Conservation (phyloP, 1,140 invertebrate genomes). For the Epicauta chinensis region DNA sequence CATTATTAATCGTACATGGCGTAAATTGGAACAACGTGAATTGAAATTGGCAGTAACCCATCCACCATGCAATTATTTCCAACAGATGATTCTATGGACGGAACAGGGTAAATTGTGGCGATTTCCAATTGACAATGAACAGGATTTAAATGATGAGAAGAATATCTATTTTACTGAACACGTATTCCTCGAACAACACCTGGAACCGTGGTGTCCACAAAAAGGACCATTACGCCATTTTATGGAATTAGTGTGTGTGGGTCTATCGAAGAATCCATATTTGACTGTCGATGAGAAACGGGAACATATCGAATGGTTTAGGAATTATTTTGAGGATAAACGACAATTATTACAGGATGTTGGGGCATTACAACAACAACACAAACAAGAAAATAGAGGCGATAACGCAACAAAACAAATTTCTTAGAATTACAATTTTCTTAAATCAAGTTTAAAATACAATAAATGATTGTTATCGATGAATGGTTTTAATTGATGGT, state of each 20-base stretch:
- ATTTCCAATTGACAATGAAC: conserved; percentile 97
- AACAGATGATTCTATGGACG: conserved; percentile 92
- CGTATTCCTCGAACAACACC: conserved; percentile 82
- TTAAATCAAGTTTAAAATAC: too few relatives aligned
- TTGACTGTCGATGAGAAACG: conserved; percentile 81
- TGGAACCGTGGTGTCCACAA: conserved; percentile 82
- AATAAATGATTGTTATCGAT: too few relatives aligned
- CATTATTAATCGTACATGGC: conserved; percentile 60
- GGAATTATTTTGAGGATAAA: conserved; percentile 82
- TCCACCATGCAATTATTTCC: conserved; percentile 81
- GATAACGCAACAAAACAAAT: too few relatives aligned
- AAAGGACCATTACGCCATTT: conserved; percentile 89
- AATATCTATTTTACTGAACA: conserved; percentile 85
- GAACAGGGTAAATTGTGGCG: conserved; percentile 92
- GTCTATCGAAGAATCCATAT: conserved; percentile 92
- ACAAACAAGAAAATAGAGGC: too few relatives aligned
- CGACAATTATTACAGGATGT: conserved; percentile 64
- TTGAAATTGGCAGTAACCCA: conserved; percentile 56
- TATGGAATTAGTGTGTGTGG: conserved; percentile 92
- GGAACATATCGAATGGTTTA: conserved; percentile 90
- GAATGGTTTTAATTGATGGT: too few relatives aligned
- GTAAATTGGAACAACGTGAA: conserved; percentile 56
- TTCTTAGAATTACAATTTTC: too few relatives aligned
- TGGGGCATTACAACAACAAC: conserved; percentile 40
- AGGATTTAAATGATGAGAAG: conserved; percentile 76